Conservation (phyloP, 2,113 vertebrate genomes). For the Stegastes partitus region DNA sequence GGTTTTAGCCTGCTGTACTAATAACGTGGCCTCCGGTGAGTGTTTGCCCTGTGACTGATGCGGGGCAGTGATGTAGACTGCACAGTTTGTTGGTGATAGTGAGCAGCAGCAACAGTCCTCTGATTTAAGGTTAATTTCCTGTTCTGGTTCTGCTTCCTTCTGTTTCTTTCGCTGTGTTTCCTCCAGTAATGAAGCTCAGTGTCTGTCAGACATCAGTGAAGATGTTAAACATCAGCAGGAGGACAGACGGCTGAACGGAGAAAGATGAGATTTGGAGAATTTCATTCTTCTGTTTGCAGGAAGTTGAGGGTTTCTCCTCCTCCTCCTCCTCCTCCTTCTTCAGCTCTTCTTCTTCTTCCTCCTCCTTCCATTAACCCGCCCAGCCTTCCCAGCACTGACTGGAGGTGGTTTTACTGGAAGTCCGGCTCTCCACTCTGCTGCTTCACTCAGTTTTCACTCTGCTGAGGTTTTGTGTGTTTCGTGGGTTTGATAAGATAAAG, state of each 20-base stretch:
- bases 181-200: background rate
- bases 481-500: background rate
- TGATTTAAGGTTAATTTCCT: background rate
- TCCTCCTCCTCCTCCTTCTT: background rate
- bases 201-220: too few relatives aligned
- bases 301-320: slow-evolving; percentile 6
- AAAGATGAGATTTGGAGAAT: too few relatives aligned
- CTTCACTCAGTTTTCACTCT: background rate
- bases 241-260: too few relatives aligned
- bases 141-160: background rate
- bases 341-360: background rate
- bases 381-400: slow-evolving; percentile 47
- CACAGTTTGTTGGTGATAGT: too few relatives aligned
- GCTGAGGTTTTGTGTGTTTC: background rate
- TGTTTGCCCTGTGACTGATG: too few relatives aligned
- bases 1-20: too few relatives aligned
- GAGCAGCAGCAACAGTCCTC: too few relatives aligned
- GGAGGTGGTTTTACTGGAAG: slow-evolving; percentile 48
- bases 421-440: background rate
- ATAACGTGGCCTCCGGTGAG: too few relatives aligned
- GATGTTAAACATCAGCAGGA: too few relatives aligned
- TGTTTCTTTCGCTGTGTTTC: background rate
- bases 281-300: background rate
- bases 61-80: too few relatives aligned
- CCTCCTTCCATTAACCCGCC: slow-evolving; percentile 8